These are phyloP conservation scores for Mus spretus DNA, from an alignment of 2,797 vertebrate species.

Conservation along the genomic window DNA sequence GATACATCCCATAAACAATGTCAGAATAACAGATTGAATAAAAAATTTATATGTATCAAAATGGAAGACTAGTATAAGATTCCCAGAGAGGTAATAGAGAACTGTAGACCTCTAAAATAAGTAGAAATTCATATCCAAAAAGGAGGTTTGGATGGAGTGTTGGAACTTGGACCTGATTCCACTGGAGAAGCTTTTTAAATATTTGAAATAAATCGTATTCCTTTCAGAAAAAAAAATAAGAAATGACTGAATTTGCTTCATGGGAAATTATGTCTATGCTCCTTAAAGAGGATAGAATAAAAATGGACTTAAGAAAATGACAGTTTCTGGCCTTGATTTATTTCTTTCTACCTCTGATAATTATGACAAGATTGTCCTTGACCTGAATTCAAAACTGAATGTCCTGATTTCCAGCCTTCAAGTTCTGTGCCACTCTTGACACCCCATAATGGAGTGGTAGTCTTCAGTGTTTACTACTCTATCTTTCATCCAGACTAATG, in stretches of 20 bases:
- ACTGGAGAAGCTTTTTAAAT: background rate
- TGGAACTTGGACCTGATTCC: background rate
- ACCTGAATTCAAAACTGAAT: background rate
- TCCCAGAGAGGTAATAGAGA: background rate
- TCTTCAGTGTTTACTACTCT: background rate
- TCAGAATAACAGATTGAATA: background rate
- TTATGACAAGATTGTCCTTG: background rate
- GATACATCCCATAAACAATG: background rate
- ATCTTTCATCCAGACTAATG: background rate
- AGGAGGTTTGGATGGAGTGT: fast-evolving
- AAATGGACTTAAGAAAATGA: background rate
- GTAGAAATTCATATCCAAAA: background rate
- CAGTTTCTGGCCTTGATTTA: background rate
- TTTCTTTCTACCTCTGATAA: background rate
- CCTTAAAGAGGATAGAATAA: background rate
- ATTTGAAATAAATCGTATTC: background rate
- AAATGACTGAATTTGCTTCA: background rate
- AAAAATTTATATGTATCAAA: background rate
- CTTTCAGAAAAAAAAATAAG: slow-evolving; percentile 1
- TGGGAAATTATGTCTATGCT: background rate
- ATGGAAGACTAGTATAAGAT: background rate
- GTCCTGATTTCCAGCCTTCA: background rate
- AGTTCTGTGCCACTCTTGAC: background rate
- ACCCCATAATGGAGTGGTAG: background rate
- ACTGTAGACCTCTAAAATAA: background rate